Base-by-base conservation (phyloP, 2,888 invertebrate genomes). In the Meteorus cinctellus region DNA sequence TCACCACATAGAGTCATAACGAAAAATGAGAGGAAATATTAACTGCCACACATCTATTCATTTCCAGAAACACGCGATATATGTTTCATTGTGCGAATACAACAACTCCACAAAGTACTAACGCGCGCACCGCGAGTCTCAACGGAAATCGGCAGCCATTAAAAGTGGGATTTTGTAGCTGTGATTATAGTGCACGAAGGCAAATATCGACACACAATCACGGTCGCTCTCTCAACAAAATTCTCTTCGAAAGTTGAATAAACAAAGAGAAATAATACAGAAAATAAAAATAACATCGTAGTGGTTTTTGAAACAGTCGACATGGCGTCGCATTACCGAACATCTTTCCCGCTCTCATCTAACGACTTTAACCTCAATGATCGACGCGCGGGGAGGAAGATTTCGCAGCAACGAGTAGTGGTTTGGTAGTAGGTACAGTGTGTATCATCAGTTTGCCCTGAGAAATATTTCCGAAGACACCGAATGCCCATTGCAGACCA, bases 111-210 rank as follows among this genome's bases (percentile, higher is more conserved):
- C 48, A 48, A 48, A 48, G n/a, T 16, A 48, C n/a, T n/a, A 48
- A 16, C 48, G n/a, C 1, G 48, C 48, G 16, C 16, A n/a, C 48
- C 48, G 4, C 16, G 4, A 48, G 48, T 48, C 16, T 48, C 48
- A n/a, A 14, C 5, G 48, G 2, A 4, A 80, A 81, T 81, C 80
- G 78, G 77, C 77, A 81, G 77, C 79, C 78, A 80, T 81, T 80
- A 77, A 77, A 79, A 76, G 72, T 78, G 77, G 81, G 80, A 81
- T 79, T 81, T 41, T 79, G 80, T 79, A 79, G 78, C 72, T 60
- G 76, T 79, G 81, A 81, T 80, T 80, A 78, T 73, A 71, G 78
- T 12, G 41, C 66, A 74, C 73, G 75, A 51, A 76, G 71, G 73
- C 72, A 74, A 77, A 75, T 79, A 80, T 80, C 80, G 77, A 63